These are phyloP conservation scores for Pseudorhombus dupliciocellatus DNA, from an alignment of 2,113 vertebrate genomes.

Conservation along the genomic window DNA sequence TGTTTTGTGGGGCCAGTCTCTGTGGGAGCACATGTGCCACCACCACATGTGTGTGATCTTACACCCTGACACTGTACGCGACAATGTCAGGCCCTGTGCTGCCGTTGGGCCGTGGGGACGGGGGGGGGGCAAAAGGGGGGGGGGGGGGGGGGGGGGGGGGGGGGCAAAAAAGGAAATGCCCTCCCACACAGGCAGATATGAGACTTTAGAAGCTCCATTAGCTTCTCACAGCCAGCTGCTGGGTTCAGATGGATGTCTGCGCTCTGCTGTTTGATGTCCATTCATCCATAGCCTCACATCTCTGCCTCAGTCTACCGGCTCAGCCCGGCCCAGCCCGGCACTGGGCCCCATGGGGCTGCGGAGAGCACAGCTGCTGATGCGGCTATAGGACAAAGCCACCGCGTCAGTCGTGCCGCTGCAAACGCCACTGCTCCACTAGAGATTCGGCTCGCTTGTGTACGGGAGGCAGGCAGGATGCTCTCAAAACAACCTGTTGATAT, in stretches of 20 bases:
- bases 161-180: constrained; percentile 65
- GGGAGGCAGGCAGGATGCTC: neutral
- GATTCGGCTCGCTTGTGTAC: constrained; percentile 18
- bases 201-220: constrained; percentile 69
- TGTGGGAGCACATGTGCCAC: constrained; percentile 14
- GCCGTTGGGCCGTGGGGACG: constrained; percentile 20
- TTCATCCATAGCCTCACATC: constrained; percentile 65
- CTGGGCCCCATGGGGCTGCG: constrained; percentile 52
- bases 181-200: constrained; percentile 71
- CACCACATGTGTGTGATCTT: constrained; percentile 52
- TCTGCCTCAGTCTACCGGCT: constrained; percentile 54
- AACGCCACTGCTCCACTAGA: neutral
- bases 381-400: constrained; percentile 39
- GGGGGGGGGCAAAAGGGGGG: constrained; percentile 56
- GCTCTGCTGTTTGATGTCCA: constrained; percentile 63
- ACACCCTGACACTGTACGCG: constrained; percentile 31
- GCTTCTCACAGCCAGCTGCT: constrained; percentile 70
- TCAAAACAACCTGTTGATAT: neutral
- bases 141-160: constrained; percentile 22
- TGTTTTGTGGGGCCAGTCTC: constrained; percentile 21
- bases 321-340: constrained; percentile 28
- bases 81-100: constrained; percentile 49
- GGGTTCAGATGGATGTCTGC: constrained; percentile 66
- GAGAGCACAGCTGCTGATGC: constrained; percentile 59
- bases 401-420: constrained; percentile 20